Evolutionary conservation across 2,797 vertebrate species (phyloP).

Genomic region (Echeneis naucrates): DNA sequence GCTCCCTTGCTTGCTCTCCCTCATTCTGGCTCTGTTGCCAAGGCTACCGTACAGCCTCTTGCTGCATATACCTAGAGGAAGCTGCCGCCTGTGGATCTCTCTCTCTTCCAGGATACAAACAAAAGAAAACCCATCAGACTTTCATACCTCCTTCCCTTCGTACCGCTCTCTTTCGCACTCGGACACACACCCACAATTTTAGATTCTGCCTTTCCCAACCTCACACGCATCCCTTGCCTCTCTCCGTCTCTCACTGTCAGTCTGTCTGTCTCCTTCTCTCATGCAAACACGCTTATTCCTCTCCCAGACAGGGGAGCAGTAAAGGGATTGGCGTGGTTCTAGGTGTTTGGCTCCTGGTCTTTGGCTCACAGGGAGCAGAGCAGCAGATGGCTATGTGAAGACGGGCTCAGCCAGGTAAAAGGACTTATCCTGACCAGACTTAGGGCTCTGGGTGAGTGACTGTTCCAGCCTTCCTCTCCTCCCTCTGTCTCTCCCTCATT

Average conservation of each 20-base stretch:
- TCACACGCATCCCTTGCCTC: slow-evolving; percentile 43
- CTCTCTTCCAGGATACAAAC: slow-evolving; percentile 81
- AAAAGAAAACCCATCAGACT: slow-evolving; percentile 77
- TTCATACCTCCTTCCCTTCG: slow-evolving; percentile 49
- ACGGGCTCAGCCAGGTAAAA: slow-evolving; percentile 79
- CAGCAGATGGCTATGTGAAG: slow-evolving; percentile 77
- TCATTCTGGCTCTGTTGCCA: slow-evolving; percentile 85
- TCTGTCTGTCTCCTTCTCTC: slow-evolving; percentile 47
- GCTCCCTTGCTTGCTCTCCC: slow-evolving; percentile 61
- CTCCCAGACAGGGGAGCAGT: slow-evolving; percentile 66
- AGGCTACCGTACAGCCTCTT: slow-evolving; percentile 87
- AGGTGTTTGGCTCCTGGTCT: slow-evolving; percentile 69
- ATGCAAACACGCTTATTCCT: slow-evolving; percentile 59
- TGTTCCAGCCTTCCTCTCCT: slow-evolving; percentile 57
- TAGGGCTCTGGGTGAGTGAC: slow-evolving; percentile 59
- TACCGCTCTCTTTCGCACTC: slow-evolving; percentile 43
- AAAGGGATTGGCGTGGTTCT: slow-evolving; percentile 69
- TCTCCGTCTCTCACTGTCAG: slow-evolving; percentile 29
- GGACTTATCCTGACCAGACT: slow-evolving; percentile 74
- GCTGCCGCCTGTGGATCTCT: slow-evolving; percentile 81
- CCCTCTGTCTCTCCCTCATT: slow-evolving; percentile 38
- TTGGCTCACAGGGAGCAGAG: slow-evolving; percentile 61
- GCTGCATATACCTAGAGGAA: slow-evolving; percentile 85
- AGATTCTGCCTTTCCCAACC: slow-evolving; percentile 50
- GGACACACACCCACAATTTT: slow-evolving; percentile 29